These are phyloP conservation scores for Anguilla pacifica DNA, from an alignment of 2,797 vertebrate genomes.

Conservation along the genomic window DNA sequence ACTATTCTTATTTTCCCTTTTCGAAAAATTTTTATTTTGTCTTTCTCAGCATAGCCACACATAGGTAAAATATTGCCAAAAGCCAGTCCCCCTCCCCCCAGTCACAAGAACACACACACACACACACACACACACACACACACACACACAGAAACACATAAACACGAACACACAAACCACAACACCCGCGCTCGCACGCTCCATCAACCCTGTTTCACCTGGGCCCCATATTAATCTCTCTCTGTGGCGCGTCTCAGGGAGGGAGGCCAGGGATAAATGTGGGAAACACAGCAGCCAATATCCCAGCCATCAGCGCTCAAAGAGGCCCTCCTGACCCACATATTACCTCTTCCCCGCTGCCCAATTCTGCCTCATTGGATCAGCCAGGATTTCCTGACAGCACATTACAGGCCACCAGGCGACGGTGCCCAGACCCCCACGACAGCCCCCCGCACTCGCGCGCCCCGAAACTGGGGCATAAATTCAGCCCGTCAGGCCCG, in stretches of 20 bases:
- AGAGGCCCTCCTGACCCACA: constrained; percentile 73
- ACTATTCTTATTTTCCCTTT: background rate
- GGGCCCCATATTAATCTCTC: background rate
- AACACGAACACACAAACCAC: constrained; percentile 23
- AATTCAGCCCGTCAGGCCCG: background rate
- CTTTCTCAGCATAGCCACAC: background rate
- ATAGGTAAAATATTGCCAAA: background rate
- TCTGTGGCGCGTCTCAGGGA: background rate
- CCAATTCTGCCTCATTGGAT: constrained; percentile 80
- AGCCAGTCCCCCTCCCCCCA: background rate
- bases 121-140: background rate
- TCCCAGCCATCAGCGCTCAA: constrained; percentile 82
- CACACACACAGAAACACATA: background rate
- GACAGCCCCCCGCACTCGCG: background rate
- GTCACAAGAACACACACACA: background rate
- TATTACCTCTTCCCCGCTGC: constrained; percentile 74
- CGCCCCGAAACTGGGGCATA: background rate
- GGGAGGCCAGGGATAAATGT: background rate
- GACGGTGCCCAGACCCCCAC: background rate
- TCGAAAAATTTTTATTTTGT: background rate
- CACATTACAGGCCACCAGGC: background rate
- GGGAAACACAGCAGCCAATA: constrained; percentile 77
- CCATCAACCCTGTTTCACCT: constrained; percentile 4
- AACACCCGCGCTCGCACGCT: background rate
- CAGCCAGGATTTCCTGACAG: constrained; percentile 75